Conservation (phyloP, 2,797 vertebrate genomes). For the Channa striata region DNA sequence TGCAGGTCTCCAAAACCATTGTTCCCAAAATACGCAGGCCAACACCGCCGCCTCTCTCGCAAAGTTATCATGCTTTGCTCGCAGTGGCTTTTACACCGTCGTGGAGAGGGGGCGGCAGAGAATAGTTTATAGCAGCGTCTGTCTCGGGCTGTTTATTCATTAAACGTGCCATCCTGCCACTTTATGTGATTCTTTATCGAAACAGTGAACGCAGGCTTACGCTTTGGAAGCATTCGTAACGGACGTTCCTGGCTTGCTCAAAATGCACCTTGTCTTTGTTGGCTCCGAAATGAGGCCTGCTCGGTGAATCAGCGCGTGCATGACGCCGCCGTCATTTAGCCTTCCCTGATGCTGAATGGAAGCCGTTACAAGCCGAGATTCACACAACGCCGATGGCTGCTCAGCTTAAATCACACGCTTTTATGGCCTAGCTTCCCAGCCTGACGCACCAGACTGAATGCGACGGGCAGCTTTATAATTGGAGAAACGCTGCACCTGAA, state of each 20-base stretch:
- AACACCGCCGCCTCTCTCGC: constrained; percentile 37
- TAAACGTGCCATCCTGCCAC: constrained; percentile 27
- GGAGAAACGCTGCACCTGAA: constrained; percentile 50
- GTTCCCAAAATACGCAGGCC: constrained; percentile 62
- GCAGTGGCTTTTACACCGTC: constrained; percentile 50
- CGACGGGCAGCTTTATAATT: constrained; percentile 70
- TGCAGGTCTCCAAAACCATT: constrained; percentile 56
- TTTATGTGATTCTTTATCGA: constrained; percentile 55
- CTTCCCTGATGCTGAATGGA: constrained; percentile 46
- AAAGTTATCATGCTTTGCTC: constrained; percentile 54
- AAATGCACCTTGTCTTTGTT: constrained; percentile 22
- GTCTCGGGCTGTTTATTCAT: constrained; percentile 24
- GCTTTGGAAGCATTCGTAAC: constrained; percentile 40
- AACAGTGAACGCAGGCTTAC: constrained; percentile 43
- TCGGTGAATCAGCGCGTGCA: constrained; percentile 49
- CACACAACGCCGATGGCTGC: constrained; percentile 59
- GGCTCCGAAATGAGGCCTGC: constrained; percentile 42
- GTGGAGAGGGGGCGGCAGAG: constrained; percentile 35
- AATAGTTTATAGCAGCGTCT: constrained; percentile 33
- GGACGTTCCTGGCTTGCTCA: constrained; percentile 30
- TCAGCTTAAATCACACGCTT: constrained; percentile 76
- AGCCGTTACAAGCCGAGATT: constrained; percentile 58
- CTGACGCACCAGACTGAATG: constrained; percentile 62
- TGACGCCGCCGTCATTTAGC: constrained; percentile 54
- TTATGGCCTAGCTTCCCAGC: constrained; percentile 64